Evolutionary conservation across 2,797 vertebrate species (phyloP).

Genomic region (Phrynocephalus forsythii): DNA sequence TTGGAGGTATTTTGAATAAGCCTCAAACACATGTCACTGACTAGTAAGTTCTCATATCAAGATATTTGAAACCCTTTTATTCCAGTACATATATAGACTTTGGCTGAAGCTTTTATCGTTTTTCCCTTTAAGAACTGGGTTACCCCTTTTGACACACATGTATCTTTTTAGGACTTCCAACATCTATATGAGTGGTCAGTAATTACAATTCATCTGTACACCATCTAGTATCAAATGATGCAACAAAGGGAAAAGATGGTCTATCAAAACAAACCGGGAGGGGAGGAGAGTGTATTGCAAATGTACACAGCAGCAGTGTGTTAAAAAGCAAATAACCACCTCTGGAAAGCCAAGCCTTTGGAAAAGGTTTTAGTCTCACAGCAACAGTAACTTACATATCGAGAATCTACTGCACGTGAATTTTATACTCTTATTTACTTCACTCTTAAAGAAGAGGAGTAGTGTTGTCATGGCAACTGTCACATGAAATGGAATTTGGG

Average conservation of each 20-base stretch:
- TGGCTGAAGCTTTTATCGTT: slow-evolving; percentile 4
- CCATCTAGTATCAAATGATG: slow-evolving; percentile 27
- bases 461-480: slow-evolving; percentile 11
- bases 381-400: slow-evolving; percentile 31
- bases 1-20: neutral
- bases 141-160: neutral
- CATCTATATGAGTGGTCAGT: slow-evolving; percentile 29
- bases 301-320: slow-evolving; percentile 14
- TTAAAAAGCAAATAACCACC: slow-evolving; percentile 28
- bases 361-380: slow-evolving; percentile 46
- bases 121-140: neutral
- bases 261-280: slow-evolving; percentile 16
- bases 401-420: slow-evolving; percentile 13
- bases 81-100: neutral
- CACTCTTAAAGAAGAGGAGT: slow-evolving; percentile 17
- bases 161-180: slow-evolving; percentile 6
- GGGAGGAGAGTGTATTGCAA: slow-evolving; percentile 24
- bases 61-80: neutral
- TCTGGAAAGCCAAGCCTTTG: slow-evolving; percentile 40
- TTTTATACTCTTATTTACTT: slow-evolving; percentile 43
- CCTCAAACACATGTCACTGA: neutral
- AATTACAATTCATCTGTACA: slow-evolving; percentile 30
- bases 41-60: neutral
- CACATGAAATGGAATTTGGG: slow-evolving; percentile 35
- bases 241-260: accelerated